Base-by-base conservation (phyloP, 1,140 invertebrate species). In the Lordiphosa stackelbergi region DNA sequence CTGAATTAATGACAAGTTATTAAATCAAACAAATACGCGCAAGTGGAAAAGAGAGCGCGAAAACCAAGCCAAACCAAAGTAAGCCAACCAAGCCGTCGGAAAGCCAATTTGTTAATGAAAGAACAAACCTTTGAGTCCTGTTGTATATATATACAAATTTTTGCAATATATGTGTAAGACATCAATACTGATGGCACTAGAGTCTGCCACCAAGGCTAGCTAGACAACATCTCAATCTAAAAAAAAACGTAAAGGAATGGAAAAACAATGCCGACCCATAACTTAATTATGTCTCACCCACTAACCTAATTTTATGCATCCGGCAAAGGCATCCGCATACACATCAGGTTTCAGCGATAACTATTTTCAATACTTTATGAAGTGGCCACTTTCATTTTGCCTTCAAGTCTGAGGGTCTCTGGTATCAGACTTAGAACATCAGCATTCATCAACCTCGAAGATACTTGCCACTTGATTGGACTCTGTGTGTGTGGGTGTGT, bases 241-340 rank as follows among this genome's bases (percentile, higher is more conserved):
- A 63, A 71, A 12, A 9, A 59, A 64, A 28, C 16, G 40, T 10
- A 28, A 28, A 19, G n/a, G 0, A 19, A 45, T 16, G 28, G 11
- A 53, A 45, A 53, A 56, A 69, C 57, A 69, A 57, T 62, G 69
- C 77, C 63, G 69, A 70, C 71, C 65, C 64, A 81, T 83, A 75
- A 83, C 68, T 77, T 81, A 81, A 81, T 81, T 77, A 75, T 75
- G 78, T 77, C 72, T 81, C 69, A 83, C 77, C 77, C 77, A 81
- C 72, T 81, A 81, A 81, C 77, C 77, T 53, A 81, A 81, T 81
- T 81, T 56, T 34, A 56, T 79, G 65, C 64, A 63, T 65, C 62
- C 49, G 52, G 61, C 53, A 38, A 24, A 13, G 46, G 40, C n/a
- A 13, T 37, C 35, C 41, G 22, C 57, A 56, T 64, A 36, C 42